Base-by-base conservation (phyloP, 2,888 invertebrate species). In the Noctua comes region DNA sequence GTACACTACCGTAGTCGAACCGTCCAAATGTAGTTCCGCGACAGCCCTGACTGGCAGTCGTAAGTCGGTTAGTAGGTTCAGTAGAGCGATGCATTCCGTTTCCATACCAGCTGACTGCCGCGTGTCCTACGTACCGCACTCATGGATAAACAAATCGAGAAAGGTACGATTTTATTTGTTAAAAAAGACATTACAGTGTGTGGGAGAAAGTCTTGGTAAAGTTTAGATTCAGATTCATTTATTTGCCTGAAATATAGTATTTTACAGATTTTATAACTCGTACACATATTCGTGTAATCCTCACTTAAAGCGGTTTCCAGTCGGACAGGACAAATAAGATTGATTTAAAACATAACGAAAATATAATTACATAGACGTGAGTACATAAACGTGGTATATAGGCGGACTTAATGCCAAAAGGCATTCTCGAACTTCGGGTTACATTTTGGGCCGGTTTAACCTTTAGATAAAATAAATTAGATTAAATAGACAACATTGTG, bases 1-100 rank as follows among this genome's bases (percentile, higher is more conserved):
- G 21, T 21, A 66, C 18, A 1, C 5, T n/a, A 57, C 0, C 16
- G 43, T 66, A 66, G n/a, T 31, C 46, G 57, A 57, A 36, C n/a
- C 46, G 18, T 51, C 3, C 27, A 27, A 27, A 18, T 36, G 16
- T 54, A 27, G 82, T 62, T 11, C 82, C 10, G 84, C 77, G 87
- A 68, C 87, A 86, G 57, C 89, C 86, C 83, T 86, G 77, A 10
- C 48, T 21, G 10, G 72, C 70, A 8, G 57, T 54, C 51, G 82
- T 83, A 89, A 88, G 81, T 89, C 87, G 89, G 89, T 89, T 89
- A 88, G 80, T 87, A 84, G 89, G 84, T 81, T 85, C 87, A 86
- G 84, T 86, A 71, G 76, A 83, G 86, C 89, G 88, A 66, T 87
- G 88, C 89, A 89, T 89, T 88, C 89, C 79, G 86, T 87, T 88